Evolutionary conservation across 2,888 invertebrate species (phyloP).

Genomic region (Bombylius discolor): DNA sequence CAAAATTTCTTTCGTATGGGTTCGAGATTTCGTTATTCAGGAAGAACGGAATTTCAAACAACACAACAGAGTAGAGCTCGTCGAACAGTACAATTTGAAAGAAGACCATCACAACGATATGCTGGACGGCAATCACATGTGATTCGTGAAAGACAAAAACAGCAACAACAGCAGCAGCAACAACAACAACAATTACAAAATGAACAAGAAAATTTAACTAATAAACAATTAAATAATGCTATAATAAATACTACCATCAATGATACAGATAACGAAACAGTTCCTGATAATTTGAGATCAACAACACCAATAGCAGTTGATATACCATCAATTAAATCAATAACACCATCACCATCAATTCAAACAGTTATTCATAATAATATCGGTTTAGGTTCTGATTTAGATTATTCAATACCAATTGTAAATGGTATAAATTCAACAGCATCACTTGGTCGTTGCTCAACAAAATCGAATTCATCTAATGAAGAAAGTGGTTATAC

Average conservation of each 20-base stretch:
- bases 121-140: constrained; percentile 86
- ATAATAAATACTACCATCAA: background rate
- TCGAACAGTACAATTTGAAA: constrained; percentile 89
- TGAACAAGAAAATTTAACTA: background rate
- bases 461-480: constrained; percentile 35
- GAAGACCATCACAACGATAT: constrained; percentile 92
- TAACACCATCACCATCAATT: constrained; percentile 33
- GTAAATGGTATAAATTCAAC: constrained; percentile 9
- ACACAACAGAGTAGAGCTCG: constrained; percentile 81
- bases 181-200: constrained; percentile 25
- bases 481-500: constrained; percentile 32
- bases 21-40: constrained; percentile 81
- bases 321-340: constrained; percentile 9
- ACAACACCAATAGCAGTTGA: constrained; percentile 15
- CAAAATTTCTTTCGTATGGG: constrained; percentile 99
- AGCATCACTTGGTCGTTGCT: constrained; percentile 33
- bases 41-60: constrained; percentile 96
- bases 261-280: background rate
- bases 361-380: constrained; percentile 34
- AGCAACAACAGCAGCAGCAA: constrained; percentile 23
- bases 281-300: constrained; percentile 17
- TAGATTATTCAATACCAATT: constrained; percentile 1
- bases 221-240: background rate
- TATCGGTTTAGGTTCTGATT: constrained; percentile 1
- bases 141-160: constrained; percentile 57